phyloP scores from a whole-genome alignment of 2,113 vertebrate species.

The Plestiodon gilberti region DNA sequence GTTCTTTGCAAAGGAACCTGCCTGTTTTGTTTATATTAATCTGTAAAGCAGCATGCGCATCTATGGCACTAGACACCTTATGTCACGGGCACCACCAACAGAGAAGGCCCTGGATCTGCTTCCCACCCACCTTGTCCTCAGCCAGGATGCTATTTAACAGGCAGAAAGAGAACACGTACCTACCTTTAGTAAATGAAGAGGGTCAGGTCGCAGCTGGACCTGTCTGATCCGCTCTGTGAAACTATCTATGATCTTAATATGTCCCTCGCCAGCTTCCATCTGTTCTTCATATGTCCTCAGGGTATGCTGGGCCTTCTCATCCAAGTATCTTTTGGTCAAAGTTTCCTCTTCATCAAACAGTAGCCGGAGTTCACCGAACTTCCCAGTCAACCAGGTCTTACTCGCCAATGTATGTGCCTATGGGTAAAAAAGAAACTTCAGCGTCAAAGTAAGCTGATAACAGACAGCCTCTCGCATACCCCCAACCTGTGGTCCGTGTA shows the following conservation, averaged over 20 bases:
- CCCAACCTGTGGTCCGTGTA: no score
- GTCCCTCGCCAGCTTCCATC: slow-evolving; percentile 47
- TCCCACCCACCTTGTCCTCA: neutral
- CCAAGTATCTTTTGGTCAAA: slow-evolving; percentile 67
- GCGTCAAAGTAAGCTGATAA: no score
- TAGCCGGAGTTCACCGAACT: slow-evolving; percentile 68
- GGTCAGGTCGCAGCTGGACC: slow-evolving; percentile 60
- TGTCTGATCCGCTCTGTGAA: slow-evolving; percentile 50
- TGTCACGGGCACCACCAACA: neutral
- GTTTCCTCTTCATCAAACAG: slow-evolving; percentile 75
- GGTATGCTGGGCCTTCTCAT: slow-evolving; percentile 67
- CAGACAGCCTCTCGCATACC: neutral
- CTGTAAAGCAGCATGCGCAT: neutral
- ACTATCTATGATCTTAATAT: slow-evolving; percentile 46
- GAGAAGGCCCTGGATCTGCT: neutral
- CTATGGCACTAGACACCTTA: neutral
- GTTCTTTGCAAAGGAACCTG: neutral
- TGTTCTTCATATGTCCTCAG: slow-evolving; percentile 64
- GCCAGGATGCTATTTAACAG: no score
- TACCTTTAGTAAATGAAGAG: slow-evolving; percentile 74
- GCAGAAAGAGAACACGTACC: slow-evolving; percentile 22
- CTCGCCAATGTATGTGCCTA: slow-evolving; percentile 60
- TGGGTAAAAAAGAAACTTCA: slow-evolving; percentile 21
- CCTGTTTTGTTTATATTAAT: neutral
- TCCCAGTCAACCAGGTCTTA: slow-evolving; percentile 69